phyloP scores from a whole-genome alignment of 2,113 vertebrate genomes.

The Piprites chloris region DNA sequence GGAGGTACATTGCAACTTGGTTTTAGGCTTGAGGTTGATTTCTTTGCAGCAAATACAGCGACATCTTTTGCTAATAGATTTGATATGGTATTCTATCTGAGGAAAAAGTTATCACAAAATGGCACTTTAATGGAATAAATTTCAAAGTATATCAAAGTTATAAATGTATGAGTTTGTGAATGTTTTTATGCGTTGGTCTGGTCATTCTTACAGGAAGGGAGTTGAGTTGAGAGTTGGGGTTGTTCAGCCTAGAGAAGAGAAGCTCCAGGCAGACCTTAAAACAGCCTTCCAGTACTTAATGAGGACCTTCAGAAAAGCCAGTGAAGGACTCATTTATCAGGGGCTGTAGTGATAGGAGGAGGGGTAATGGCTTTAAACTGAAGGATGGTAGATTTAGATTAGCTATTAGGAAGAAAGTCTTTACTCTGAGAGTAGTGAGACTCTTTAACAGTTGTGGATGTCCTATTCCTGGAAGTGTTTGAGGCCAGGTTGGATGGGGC shows the following conservation, averaged over 20 bases:
- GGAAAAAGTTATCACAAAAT: background rate
- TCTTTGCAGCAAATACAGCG: background rate
- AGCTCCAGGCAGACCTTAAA: background rate
- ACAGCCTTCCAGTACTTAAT: background rate
- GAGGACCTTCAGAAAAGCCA: background rate
- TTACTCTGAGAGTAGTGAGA: background rate
- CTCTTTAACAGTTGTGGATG: background rate
- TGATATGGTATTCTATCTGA: background rate
- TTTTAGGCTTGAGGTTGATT: background rate
- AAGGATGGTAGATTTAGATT: background rate
- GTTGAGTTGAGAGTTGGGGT: background rate
- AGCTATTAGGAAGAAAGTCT: background rate
- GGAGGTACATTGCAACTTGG: background rate
- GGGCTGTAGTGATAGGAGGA: background rate
- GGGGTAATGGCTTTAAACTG: background rate
- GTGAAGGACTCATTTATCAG: background rate
- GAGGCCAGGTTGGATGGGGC: background rate
- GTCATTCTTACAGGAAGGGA: background rate
- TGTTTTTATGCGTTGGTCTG: background rate
- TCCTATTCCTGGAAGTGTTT: background rate
- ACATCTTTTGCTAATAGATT: background rate
- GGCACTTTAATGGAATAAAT: background rate
- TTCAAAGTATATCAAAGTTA: background rate
- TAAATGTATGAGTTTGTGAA: background rate
- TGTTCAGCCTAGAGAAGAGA: background rate